Percentiles rank a stretch among this genome's conserved stretches.
Evolutionary conservation across 2,113 vertebrate genomes (phyloP).

Genomic region (Anoura caudifer): DNA sequence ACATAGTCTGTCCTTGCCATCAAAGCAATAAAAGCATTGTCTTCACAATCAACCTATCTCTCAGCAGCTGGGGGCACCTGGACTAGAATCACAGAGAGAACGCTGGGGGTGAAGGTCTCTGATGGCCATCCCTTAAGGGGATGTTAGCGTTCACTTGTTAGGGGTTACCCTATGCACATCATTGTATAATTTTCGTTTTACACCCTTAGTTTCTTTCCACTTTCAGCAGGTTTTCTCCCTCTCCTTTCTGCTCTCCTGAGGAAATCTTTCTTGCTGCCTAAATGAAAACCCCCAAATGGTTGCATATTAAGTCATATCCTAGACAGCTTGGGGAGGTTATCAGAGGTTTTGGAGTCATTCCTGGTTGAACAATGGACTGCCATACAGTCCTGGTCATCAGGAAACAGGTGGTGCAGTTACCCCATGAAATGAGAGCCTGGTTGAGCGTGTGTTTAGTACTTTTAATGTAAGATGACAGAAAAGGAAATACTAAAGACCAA

Average conservation of each 20-base stretch:
- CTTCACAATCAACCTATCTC: background rate
- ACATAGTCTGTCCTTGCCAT: background rate
- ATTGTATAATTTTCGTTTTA: background rate
- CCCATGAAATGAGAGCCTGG: constrained; percentile 25
- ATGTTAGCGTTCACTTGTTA: too few relatives aligned
- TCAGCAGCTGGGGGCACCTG: accelerated
- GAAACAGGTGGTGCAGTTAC: background rate
- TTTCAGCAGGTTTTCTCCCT: background rate
- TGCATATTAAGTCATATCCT: background rate
- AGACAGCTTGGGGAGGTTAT: constrained; percentile 21
- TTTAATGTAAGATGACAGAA: constrained; percentile 61
- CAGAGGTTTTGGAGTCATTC: constrained; percentile 36
- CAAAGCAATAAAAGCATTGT: background rate
- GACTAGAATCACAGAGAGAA: background rate
- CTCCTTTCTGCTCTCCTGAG: background rate
- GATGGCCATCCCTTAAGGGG: background rate
- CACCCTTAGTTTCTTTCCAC: background rate
- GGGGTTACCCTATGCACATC: background rate
- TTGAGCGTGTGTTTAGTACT: constrained; percentile 29
- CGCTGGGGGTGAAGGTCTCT: background rate
- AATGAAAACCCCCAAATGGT: background rate
- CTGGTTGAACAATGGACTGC: background rate
- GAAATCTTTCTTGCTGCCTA: background rate
- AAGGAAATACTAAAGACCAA: constrained; percentile 45
- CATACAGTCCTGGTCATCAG: background rate